These are phyloP conservation scores for Carcharodon carcharias DNA, from an alignment of 2,797 vertebrate species.

Conservation along the genomic window DNA sequence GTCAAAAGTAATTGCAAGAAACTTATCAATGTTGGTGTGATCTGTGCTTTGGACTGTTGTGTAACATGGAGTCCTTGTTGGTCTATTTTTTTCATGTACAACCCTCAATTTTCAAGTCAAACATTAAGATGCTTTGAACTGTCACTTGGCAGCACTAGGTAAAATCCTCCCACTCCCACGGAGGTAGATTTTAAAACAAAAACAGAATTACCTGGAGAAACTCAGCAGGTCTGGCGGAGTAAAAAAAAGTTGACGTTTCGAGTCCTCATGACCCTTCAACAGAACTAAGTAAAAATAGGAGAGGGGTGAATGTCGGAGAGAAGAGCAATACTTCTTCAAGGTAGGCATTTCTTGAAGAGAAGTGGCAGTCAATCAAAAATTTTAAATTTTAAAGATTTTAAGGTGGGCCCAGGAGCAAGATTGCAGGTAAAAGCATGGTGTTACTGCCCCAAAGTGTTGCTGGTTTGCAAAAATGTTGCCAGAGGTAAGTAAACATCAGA, in stretches of 20 bases:
- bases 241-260: too few relatives aligned
- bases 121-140: background rate
- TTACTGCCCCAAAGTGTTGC: background rate
- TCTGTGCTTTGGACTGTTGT: background rate
- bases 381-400: too few relatives aligned
- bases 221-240: too few relatives aligned
- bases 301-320: too few relatives aligned
- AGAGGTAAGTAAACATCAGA: background rate
- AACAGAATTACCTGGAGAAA: too few relatives aligned
- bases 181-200: background rate
- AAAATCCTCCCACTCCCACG: background rate
- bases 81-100: background rate
- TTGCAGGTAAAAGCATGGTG: too few relatives aligned
- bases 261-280: too few relatives aligned
- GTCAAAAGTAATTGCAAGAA: background rate
- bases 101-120: background rate
- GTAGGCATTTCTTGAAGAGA: too few relatives aligned
- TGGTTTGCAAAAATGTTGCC: background rate
- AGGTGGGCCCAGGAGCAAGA: background rate
- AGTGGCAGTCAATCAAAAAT: too few relatives aligned
- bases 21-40: background rate
- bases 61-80: background rate
- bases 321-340: too few relatives aligned
- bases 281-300: too few relatives aligned
- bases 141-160: background rate